Evolutionary conservation across 2,888 invertebrate species (phyloP).

Genomic region (Euplexia lucipara): DNA sequence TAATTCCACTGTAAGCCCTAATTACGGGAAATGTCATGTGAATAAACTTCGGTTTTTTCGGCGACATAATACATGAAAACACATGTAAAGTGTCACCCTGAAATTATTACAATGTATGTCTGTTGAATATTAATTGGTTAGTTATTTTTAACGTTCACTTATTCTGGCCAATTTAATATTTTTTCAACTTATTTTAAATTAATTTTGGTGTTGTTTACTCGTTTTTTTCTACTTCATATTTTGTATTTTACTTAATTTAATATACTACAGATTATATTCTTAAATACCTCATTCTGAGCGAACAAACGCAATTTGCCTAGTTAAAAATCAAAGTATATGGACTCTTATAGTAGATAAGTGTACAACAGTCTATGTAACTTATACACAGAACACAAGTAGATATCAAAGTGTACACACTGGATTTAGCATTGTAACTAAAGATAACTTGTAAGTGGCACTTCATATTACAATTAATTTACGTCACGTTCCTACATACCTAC

Average conservation of each 20-base stretch:
- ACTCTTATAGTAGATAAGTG: background rate
- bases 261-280: too few relatives aligned
- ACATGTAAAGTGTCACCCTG: constrained; percentile 44
- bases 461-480: constrained; percentile 38
- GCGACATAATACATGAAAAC: constrained; percentile 29
- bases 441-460: constrained; percentile 34
- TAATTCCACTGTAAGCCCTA: constrained; percentile 42
- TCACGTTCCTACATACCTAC: constrained; percentile 18
- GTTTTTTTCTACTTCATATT: background rate
- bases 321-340: background rate
- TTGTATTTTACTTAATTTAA: too few relatives aligned
- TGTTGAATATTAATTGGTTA: constrained; percentile 30
- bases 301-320: background rate
- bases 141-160: constrained; percentile 29
- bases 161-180: constrained; percentile 5
- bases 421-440: constrained; percentile 29
- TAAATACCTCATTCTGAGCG: background rate
- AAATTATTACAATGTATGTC: constrained; percentile 36
- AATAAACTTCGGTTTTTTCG: constrained; percentile 43
- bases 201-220: constrained; percentile 6
- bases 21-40: constrained; percentile 63
- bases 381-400: constrained; percentile 10
- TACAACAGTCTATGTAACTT: background rate
- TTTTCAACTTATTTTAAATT: constrained; percentile 17
- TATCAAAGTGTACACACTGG: constrained; percentile 23